These are phyloP conservation scores for Sorex maritimensis DNA, from an alignment of 2,797 vertebrate genomes.

Conservation along the genomic window DNA sequence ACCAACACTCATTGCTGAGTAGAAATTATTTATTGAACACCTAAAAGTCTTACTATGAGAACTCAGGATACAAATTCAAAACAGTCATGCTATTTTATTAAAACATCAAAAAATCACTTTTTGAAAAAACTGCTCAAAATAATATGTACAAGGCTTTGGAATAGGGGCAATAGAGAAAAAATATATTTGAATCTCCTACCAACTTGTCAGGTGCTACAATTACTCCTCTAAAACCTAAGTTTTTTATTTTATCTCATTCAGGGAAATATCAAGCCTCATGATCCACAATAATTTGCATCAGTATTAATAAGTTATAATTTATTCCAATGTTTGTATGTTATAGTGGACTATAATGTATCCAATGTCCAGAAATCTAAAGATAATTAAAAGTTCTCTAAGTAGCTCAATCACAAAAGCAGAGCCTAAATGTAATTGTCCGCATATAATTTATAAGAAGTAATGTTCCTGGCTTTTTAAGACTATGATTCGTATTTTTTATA, in stretches of 20 bases:
- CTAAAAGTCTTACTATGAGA: not conserved
- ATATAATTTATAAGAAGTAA: not conserved
- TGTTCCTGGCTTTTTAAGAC: not conserved
- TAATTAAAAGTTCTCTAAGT: not conserved
- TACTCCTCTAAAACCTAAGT: not conserved
- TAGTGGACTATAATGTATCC: not conserved
- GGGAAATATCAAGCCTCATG: not conserved
- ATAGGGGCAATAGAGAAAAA: not conserved
- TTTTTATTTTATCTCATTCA: not conserved
- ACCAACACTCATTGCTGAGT: not conserved
- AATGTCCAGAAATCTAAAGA: constrained; percentile 32
- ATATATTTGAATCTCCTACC: not conserved
- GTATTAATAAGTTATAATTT: constrained; percentile 40
- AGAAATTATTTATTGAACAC: not conserved
- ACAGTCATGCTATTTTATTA: not conserved
- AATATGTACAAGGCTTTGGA: not conserved
- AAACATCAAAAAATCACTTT: not conserved
- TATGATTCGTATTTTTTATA: not conserved
- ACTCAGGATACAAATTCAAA: constrained; percentile 27
- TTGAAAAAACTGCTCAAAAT: not conserved
- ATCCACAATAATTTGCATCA: constrained; percentile 2
- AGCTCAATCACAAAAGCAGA: constrained; percentile 22
- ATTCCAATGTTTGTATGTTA: not conserved
- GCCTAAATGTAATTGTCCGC: not conserved
- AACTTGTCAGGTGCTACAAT: not conserved